Conservation (phyloP, 2,797 vertebrate genomes). For the Petrocephalus schoutedeni region DNA sequence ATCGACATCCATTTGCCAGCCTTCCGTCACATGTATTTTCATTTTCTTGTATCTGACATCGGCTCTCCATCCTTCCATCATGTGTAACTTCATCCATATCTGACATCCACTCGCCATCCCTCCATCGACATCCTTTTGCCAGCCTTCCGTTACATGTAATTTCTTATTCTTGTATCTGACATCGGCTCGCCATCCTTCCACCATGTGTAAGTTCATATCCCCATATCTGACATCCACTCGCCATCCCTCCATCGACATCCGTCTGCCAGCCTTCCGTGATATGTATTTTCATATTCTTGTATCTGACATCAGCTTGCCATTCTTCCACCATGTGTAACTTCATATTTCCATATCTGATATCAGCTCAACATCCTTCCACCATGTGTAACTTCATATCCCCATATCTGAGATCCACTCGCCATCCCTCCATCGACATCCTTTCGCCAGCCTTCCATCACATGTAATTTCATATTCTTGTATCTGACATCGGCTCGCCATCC, state of each 20-base stretch:
- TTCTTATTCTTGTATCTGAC: background rate
- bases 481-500: background rate
- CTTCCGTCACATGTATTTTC: background rate
- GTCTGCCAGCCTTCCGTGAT: background rate
- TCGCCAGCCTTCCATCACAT: background rate
- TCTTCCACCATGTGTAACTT: background rate
- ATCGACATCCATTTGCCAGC: too few species aligned
- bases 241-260: background rate
- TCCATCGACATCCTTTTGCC: too few species aligned
- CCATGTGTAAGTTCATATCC: background rate
- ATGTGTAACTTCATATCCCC: background rate
- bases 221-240: background rate
- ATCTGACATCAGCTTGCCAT: background rate
- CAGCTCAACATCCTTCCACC: background rate
- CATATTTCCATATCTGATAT: background rate
- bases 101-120: too few species aligned
- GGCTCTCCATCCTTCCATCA: background rate
- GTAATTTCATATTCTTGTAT: background rate
- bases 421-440: background rate
- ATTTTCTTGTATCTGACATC: background rate
- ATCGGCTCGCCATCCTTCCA: background rate
- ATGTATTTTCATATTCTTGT: background rate
- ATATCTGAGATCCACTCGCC: background rate
- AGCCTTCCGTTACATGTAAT: background rate
- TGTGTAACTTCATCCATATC: too few species aligned